These are phyloP conservation scores for Cololabis saira DNA, from an alignment of 2,113 vertebrate genomes.

Conservation along the genomic window DNA sequence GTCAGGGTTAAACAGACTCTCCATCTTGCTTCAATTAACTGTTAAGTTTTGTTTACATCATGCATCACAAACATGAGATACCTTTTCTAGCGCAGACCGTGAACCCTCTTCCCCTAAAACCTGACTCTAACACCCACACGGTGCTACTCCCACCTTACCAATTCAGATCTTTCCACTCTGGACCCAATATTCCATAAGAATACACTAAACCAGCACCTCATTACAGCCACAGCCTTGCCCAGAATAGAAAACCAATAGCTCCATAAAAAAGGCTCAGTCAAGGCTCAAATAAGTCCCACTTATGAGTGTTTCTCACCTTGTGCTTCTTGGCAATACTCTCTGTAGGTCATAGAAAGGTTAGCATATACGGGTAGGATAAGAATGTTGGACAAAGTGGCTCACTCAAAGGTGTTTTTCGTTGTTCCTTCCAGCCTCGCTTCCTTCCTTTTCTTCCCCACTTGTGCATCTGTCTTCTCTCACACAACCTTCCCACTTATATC, in stretches of 20 bases:
- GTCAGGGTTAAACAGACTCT: conserved; percentile 62
- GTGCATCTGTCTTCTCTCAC: not conserved
- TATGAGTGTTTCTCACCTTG: conserved; percentile 45
- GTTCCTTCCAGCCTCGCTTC: conserved; percentile 34
- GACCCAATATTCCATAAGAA: conserved; percentile 33
- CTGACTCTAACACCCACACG: conserved; percentile 24
- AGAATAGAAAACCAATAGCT: conserved; percentile 53
- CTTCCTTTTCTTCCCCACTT: conserved; percentile 12
- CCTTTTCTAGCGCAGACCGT: conserved; percentile 48
- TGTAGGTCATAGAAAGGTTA: conserved; percentile 48
- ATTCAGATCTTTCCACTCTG: conserved; percentile 41
- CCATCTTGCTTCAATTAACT: conserved; percentile 78
- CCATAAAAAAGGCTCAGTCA: conserved; percentile 39
- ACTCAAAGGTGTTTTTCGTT: conserved; percentile 34
- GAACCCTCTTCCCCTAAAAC: conserved; percentile 44
- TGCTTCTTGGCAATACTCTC: conserved; percentile 21
- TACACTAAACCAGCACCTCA: conserved; percentile 56
- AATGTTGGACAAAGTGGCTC: conserved; percentile 15
- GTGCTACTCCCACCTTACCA: conserved; percentile 44
- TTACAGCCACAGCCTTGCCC: conserved; percentile 52
- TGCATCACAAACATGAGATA: conserved; percentile 58
- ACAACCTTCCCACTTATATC: conserved; percentile 23
- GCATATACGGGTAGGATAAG: conserved; percentile 8
- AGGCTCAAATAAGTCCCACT: conserved; percentile 33
- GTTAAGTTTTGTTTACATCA: conserved; percentile 63